These are phyloP conservation scores for Dione vanillae DNA, from an alignment of 2,888 invertebrate genomes.

Conservation along the genomic window DNA sequence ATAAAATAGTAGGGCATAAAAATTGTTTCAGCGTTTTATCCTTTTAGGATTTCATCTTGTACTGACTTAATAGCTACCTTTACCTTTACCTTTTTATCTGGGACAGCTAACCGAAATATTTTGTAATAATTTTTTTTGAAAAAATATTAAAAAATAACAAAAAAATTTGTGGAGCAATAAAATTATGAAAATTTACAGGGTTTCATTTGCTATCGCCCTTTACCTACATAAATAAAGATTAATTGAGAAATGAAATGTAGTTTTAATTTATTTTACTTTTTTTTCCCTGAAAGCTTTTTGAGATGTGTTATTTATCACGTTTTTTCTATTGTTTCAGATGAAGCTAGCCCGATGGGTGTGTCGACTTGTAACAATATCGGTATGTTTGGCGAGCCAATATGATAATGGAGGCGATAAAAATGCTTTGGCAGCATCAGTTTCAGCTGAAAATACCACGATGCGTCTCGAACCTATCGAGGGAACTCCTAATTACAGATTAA, in stretches of 20 bases:
- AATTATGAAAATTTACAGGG: conserved; percentile 70
- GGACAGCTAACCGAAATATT: conserved; percentile 31
- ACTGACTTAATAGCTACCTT: conserved; percentile 43
- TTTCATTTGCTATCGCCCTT: conserved; percentile 79
- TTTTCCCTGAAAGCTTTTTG: conserved; percentile 49
- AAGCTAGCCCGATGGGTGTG: conserved; percentile 60
- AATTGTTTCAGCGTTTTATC: background rate
- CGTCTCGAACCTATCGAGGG: conserved; percentile 83
- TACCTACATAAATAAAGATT: conserved; percentile 76
- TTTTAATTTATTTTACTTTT: conserved; percentile 70
- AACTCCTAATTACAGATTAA: conserved; percentile 82
- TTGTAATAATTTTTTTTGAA: conserved; percentile 26
- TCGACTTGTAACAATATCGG: conserved; percentile 58
- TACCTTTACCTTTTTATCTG: conserved; percentile 40
- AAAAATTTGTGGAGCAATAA: conserved; percentile 46
- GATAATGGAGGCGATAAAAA: conserved; percentile 71
- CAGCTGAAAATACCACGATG: conserved; percentile 65
- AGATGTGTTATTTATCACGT: conserved; percentile 56
- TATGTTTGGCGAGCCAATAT: conserved; percentile 68
- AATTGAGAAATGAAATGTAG: conserved; percentile 75
- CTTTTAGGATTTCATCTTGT: conserved; percentile 21
- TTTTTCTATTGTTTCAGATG: conserved; percentile 82
- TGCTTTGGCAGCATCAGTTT: conserved; percentile 60
- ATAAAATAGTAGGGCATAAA: background rate
- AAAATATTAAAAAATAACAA: conserved; percentile 18